Evolutionary conservation across 2,888 invertebrate genomes (phyloP).

Genomic region (Dolomedes plantarius): DNA sequence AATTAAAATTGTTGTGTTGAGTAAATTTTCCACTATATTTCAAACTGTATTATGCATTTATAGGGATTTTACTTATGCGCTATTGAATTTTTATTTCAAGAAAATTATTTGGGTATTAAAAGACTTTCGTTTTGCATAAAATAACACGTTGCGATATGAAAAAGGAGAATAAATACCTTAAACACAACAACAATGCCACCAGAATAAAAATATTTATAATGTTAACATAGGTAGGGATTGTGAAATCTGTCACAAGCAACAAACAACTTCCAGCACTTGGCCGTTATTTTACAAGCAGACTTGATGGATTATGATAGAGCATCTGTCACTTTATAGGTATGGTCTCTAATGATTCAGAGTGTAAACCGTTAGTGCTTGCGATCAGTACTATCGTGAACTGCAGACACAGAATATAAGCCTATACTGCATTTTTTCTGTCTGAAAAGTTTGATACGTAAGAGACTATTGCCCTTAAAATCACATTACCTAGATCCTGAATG

Average conservation of each 20-base stretch:
- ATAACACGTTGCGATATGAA: neutral
- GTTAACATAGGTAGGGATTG: constrained; percentile 45
- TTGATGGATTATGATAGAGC: constrained; percentile 66
- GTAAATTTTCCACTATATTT: too few relatives aligned
- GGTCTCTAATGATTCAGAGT: constrained; percentile 64
- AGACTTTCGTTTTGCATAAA: neutral
- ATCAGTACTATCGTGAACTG: too few relatives aligned
- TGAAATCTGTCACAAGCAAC: constrained; percentile 56
- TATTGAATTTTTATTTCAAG: too few relatives aligned
- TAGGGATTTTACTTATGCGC: too few relatives aligned
- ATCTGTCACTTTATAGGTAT: constrained; percentile 57
- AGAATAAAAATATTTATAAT: neutral
- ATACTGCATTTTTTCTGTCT: too few relatives aligned
- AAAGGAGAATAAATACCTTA: neutral
- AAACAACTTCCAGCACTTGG: constrained; percentile 41
- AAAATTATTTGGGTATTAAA: neutral
- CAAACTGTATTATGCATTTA: too few relatives aligned
- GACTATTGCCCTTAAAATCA: too few relatives aligned
- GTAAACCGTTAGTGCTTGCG: too few relatives aligned
- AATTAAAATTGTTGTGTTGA: too few relatives aligned
- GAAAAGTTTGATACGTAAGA: too few relatives aligned
- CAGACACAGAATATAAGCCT: too few relatives aligned
- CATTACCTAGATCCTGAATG: too few relatives aligned
- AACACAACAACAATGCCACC: neutral
- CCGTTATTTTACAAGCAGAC: constrained; percentile 47